Base-by-base conservation (phyloP, 1,140 invertebrate genomes). In the Papilio aristodemus region DNA sequence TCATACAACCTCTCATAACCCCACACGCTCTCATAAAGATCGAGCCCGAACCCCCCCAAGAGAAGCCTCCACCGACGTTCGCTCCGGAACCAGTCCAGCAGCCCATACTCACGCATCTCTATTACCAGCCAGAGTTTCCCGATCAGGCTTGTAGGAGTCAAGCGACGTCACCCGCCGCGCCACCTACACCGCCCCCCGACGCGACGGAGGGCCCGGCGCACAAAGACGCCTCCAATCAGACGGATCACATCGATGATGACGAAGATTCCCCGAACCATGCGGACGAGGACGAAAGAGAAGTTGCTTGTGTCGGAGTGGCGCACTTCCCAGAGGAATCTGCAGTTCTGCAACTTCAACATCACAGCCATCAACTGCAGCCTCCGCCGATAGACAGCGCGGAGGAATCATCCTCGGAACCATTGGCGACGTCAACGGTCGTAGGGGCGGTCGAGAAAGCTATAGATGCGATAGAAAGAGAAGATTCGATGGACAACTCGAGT, bases 151-250 rank as follows among this genome's bases (percentile, higher is more conserved):
- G 92, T 70, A 89, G 92, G 67, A 93, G 92, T 54, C 94, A 94
- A 84, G 94, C 93, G 84, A 67, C 89, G 1, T 90, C 89, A 1
- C 86, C 87, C 0, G 84, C 86, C 0, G 92, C 93, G 0, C 94
- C 93, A 36, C 83, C 94, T 3, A 94, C 94, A 1, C 94, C 94
- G 11, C 93, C 93, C 1, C 93, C 94, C 10, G 94, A 94, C 63
- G 82, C 90, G 7, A 74, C 81, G n/a, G 86, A 91, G 63, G 70
- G 81, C 8, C 93, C 93, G 8, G 93, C 93, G 14, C 95, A 96
- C 57, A 95, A 94, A 85, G 95, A 96, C 76, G 95, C 95, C 0
- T 96, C 95, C 14, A 96, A 96, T 80, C 96, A 96, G 88, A 96
- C 95, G 0, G 95, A 96, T 71, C 93, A 91, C 59, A 92, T 92